phyloP scores from a whole-genome alignment of 2,113 vertebrate species.

The Anarhynchus alexandrinus region DNA sequence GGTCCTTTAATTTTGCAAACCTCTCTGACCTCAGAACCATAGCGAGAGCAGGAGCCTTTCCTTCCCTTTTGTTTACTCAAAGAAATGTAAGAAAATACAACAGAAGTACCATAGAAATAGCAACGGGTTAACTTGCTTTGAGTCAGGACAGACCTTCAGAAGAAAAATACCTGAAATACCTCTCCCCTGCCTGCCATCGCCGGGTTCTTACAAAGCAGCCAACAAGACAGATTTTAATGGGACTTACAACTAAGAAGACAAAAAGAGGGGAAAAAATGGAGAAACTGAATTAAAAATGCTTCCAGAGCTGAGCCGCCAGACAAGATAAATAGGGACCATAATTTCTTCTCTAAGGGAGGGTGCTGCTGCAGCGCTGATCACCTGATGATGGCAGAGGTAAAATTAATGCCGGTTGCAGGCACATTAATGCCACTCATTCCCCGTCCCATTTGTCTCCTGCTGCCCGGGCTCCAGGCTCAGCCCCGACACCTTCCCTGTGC shows the following conservation, averaged over 20 bases:
- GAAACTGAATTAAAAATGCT: constrained; percentile 47
- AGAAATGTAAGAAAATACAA: not conserved
- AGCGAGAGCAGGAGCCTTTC: not conserved
- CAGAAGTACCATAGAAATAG: not conserved
- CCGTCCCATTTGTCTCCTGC: not conserved
- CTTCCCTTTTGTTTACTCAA: not conserved
- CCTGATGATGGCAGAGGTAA: not conserved
- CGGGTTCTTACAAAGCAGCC: not conserved
- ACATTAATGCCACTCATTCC: not conserved
- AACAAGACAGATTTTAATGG: constrained; percentile 30
- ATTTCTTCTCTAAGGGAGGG: not conserved
- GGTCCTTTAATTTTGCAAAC: not conserved
- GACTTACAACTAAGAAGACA: not conserved
- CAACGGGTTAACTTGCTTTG: not conserved
- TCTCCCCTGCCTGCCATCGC: not conserved
- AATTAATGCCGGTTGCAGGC: not conserved
- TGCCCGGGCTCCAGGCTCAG: not conserved
- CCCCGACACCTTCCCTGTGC: not conserved
- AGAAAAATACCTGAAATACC: not conserved
- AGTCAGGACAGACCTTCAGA: not conserved
- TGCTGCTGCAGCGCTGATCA: not conserved
- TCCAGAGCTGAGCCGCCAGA: not conserved
- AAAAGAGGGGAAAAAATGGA: not conserved
- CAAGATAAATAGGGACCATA: constrained; percentile 40
- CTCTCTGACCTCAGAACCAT: not conserved